Evolutionary conservation across 2,888 invertebrate genomes (phyloP), one percentile per base, ranked within the genome.

Genomic region (Autographa pulchrina): DNA sequence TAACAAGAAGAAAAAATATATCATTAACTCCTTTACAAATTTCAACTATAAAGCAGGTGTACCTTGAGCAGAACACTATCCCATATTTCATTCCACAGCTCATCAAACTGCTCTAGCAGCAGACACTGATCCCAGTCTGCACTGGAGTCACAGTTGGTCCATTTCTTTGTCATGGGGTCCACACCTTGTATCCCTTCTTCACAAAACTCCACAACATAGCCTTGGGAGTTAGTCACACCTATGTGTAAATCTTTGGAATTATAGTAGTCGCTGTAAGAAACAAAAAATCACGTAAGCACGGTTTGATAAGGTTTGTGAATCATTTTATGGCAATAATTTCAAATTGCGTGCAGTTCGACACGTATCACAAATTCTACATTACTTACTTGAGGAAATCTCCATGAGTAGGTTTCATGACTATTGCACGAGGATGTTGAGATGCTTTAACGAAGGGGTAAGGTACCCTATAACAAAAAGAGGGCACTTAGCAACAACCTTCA

Each of bases 391-490:
- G 96, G 93, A 99, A 99, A 96, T 98, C 98, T 65, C 99, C 99
- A 76, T 96, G 96, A 5, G 99, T 98, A 70, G 99, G 99, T 92
- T 98, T 98, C 90, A 99, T 97, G 59, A 99, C 97, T 83, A 99
- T 97, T 62, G 98, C 97, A 87, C 98, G 98, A 43, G 98, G 97
- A 93, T 97, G 97, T 88, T 98, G 97, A 67, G 96, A 96, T 66
- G 98, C 98, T 91, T 97, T 97, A 67, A 97, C 97, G 91, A 99
- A 99, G 61, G 99, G 99, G 96, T 97, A 98, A 77, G 98, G 98
- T 88, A 99, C 96, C 91, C 97, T 97, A 92, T 77, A 96, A 96
- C 70, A 86, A 85, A 90, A 84, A 89, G 88, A 89, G 87, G 83
- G 73, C 86, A 75, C 89, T 91, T 91, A 92, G 91, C 86, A 92